These are phyloP conservation scores for Ganaspis brasiliensis DNA, from an alignment of 2,888 invertebrate species.

Conservation along the genomic window DNA sequence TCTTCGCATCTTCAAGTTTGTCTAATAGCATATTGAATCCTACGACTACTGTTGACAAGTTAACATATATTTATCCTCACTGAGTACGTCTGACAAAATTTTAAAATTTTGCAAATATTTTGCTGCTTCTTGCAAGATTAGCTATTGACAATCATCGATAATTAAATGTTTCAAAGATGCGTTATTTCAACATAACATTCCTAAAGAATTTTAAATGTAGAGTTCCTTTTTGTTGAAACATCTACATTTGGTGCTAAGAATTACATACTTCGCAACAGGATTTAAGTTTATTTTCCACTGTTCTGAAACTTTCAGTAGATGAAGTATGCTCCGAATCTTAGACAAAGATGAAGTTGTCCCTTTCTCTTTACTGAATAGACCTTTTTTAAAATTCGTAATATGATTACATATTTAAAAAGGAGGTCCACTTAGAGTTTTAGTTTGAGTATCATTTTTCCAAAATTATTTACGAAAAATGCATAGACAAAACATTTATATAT, in stretches of 20 bases:
- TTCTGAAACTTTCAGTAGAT: no score
- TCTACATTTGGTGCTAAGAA: constrained; percentile 1
- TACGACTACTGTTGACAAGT: constrained; percentile 50
- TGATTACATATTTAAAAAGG: no score
- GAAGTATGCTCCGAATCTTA: background rate
- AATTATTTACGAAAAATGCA: no score
- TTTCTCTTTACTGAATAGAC: background rate
- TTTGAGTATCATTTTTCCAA: no score
- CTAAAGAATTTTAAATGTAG: background rate
- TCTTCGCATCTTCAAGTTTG: constrained; percentile 46
- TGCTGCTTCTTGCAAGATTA: constrained; percentile 47
- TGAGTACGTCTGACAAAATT: constrained; percentile 50
- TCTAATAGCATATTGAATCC: constrained; percentile 50
- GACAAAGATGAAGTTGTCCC: background rate
- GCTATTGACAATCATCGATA: constrained; percentile 48
- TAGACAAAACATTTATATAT: no score
- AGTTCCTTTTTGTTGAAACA: background rate
- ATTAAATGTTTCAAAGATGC: background rate
- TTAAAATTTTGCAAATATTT: constrained; percentile 39
- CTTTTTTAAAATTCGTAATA: no score
- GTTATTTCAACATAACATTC: background rate
- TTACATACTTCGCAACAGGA: background rate
- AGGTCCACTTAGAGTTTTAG: no score
- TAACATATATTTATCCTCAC: constrained; percentile 58
- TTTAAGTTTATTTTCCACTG: background rate